Base-by-base conservation (phyloP, 2,797 vertebrate genomes). In the Sciurus vulgaris region DNA sequence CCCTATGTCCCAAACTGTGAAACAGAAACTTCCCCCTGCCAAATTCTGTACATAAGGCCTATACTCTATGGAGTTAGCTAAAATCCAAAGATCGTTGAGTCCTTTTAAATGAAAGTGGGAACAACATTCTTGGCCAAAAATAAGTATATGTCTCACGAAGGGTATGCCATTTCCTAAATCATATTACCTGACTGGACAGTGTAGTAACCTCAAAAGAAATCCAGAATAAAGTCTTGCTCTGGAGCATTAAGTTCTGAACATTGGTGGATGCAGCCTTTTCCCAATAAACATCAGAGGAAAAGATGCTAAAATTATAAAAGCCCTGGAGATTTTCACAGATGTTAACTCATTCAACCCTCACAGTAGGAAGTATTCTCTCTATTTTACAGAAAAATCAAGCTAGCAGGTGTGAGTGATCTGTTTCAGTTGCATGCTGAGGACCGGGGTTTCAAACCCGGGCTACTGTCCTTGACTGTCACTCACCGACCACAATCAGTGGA, bases 351-450 rank as follows among this genome's bases (percentile, higher is more conserved):
- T 38, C 22, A 18, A 3, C 33, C 63, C 24, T 26, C 56, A 41
- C 41, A 35, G 28, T 7, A 44, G 61, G 22, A 69, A 89, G 38
- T 22, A 59, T 59, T 20, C 41, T 41, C 67, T 54, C 81, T 73
- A 15, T 38, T 10, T 33, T 10, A 81, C 2, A 38, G 41, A 41
- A 89, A 35, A 87, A 41, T 28, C 26, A 63, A 86, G 54, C 54
- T 41, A 33, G 44, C 24, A 63, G 18, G 9, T 0, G 0, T 8
- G 3, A 3, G 24, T 18, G 18, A 26, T 44, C 77, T 7, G 2
- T n/a, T 51, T 51, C 59, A n/a, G 78, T 30, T 26, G 20, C 33
- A 59, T 1, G 5, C 44, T 13, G n/a, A 1, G n/a, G 2, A 78
- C 41, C 6, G 22, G 9, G 20, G 13, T 79, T 87, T 79, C 78